phyloP scores from a whole-genome alignment of 2,888 invertebrate genomes.

The Caradrina clavipalpis region DNA sequence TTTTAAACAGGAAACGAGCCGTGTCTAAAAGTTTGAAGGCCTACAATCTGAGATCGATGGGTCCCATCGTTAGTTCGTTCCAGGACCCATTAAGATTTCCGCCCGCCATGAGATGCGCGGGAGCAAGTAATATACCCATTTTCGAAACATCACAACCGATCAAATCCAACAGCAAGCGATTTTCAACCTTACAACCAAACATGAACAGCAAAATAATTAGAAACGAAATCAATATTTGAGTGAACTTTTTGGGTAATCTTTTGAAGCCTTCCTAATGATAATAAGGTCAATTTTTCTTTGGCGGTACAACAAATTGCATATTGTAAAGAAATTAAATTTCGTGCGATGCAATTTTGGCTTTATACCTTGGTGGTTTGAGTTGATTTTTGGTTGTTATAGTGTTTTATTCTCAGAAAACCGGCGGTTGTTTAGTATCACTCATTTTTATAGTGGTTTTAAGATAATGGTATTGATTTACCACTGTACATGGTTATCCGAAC shows the following conservation, averaged over 20 bases:
- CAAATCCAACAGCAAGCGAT: slow-evolving; percentile 35
- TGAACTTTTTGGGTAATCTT: slow-evolving; percentile 4
- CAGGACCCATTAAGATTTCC: slow-evolving; percentile 91
- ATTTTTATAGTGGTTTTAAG: slow-evolving; percentile 89
- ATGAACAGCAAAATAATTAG: slow-evolving; percentile 9
- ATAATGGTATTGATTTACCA: slow-evolving; percentile 90
- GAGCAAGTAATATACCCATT: slow-evolving; percentile 73
- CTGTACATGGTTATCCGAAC: slow-evolving; percentile 79
- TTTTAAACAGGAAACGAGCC: slow-evolving; percentile 11
- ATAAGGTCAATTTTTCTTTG: slow-evolving; percentile 45
- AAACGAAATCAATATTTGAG: slow-evolving; percentile 22
- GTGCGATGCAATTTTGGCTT: slow-evolving; percentile 30
- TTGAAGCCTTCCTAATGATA: background rate
- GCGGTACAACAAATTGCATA: slow-evolving; percentile 35
- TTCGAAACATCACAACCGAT: slow-evolving; percentile 65
- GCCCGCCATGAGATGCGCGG: slow-evolving; percentile 86
- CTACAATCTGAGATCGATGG: slow-evolving; percentile 84
- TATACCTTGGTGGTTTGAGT: slow-evolving; percentile 34
- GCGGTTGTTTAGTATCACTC: slow-evolving; percentile 80
- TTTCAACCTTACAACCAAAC: slow-evolving; percentile 55
- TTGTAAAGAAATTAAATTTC: slow-evolving; percentile 37
- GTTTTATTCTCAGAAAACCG: slow-evolving; percentile 78
- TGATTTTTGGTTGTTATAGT: slow-evolving; percentile 48
- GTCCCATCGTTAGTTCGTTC: slow-evolving; percentile 89
- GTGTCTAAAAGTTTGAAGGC: slow-evolving; percentile 67